Conservation (phyloP, 37 sponge, comb jelly and placozoan species). For the Beroe forskalii region DNA sequence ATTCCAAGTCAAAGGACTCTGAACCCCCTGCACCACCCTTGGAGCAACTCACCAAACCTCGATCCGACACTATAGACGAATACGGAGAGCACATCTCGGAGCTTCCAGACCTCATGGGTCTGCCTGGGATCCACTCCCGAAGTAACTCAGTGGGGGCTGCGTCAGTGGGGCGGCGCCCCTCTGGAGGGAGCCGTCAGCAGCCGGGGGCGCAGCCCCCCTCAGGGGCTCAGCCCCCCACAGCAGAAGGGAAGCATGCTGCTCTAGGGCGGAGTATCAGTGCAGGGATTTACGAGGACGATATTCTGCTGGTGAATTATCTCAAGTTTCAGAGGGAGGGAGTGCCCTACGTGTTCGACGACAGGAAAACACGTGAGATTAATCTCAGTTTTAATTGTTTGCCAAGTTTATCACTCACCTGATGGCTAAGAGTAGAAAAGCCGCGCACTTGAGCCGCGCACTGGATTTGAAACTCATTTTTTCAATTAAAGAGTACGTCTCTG, state of each 20-base stretch:
- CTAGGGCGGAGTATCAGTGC: slow-evolving; percentile 60
- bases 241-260: neutral
- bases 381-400: too few species aligned
- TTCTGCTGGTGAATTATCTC: slow-evolving; percentile 39
- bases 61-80: slow-evolving; percentile 55
- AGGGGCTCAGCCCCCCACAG: neutral
- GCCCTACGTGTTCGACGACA: slow-evolving; percentile 62
- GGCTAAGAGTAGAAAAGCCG: too few species aligned
- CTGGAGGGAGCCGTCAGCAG: too few species aligned
- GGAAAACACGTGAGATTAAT: slow-evolving; percentile 46
- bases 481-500: too few species aligned
- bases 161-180: neutral
- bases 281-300: slow-evolving; percentile 58
- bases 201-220: neutral
- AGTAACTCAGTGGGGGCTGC: neutral
- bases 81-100: neutral
- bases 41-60: neutral
- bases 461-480: too few species aligned
- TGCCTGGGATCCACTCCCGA: neutral
- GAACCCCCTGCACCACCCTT: too few species aligned
- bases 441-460: too few species aligned
- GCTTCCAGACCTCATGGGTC: neutral
- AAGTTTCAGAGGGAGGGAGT: slow-evolving; percentile 57
- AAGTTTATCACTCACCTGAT: too few species aligned
- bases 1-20: neutral